Percentiles rank a stretch among this genome's conserved stretches.
These are phyloP conservation scores for Coboldia fuscipes DNA, from an alignment of 1,140 invertebrate species.

Conservation along the genomic window DNA sequence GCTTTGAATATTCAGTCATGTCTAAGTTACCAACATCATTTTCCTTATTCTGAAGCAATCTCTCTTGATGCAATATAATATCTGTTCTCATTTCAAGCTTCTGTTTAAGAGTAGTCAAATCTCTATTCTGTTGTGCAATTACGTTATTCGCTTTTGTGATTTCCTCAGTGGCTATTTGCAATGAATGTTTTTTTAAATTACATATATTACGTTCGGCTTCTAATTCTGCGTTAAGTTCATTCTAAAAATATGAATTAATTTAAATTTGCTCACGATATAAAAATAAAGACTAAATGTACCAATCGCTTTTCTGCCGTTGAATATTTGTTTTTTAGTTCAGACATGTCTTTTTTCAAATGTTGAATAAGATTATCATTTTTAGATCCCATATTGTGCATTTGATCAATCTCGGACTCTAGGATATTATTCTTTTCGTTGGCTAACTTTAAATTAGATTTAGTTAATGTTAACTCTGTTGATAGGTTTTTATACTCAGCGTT, in stretches of 20 bases:
- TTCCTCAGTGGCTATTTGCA: slow-evolving; percentile 19
- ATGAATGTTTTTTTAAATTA: slow-evolving; percentile 14
- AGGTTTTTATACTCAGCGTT: too few relatives aligned
- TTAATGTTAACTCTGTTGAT: too few relatives aligned
- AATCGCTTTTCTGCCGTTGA: background rate
- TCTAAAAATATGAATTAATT: slow-evolving; percentile 6
- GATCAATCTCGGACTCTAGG: background rate
- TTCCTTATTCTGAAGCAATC: slow-evolving; percentile 15
- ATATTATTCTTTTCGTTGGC: background rate
- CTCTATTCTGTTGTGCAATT: slow-evolving; percentile 14
- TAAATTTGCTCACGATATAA: too few relatives aligned
- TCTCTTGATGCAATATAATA: slow-evolving; percentile 17
- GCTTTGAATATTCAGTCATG: background rate
- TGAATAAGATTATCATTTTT: background rate
- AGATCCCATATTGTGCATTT: background rate
- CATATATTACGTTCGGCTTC: slow-evolving; percentile 18
- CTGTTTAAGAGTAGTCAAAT: slow-evolving; percentile 12
- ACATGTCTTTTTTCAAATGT: background rate
- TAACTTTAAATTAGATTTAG: too few relatives aligned
- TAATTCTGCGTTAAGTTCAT: slow-evolving; percentile 14
- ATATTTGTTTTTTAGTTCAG: background rate
- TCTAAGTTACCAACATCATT: background rate
- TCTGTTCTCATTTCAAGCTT: slow-evolving; percentile 17
- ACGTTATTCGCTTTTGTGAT: slow-evolving; percentile 20
- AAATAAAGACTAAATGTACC: too few relatives aligned